phyloP scores from a whole-genome alignment of 2,113 vertebrate species.

The Corydoras sp. region DNA sequence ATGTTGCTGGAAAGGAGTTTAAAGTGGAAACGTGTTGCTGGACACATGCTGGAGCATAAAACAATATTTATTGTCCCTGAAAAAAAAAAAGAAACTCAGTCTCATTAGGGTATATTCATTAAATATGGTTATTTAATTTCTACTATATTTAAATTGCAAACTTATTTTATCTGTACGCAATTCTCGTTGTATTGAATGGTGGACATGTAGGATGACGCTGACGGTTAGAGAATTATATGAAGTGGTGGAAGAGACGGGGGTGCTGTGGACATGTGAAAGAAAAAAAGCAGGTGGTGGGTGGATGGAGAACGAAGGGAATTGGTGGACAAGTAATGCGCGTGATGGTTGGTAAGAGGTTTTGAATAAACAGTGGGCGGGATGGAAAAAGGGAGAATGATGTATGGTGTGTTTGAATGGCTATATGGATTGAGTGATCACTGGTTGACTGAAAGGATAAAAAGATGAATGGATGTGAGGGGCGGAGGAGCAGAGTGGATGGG shows the following conservation, averaged over 20 bases:
- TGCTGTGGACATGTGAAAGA: not conserved
- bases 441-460: slow-evolving; percentile 1
- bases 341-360: not conserved
- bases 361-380: not conserved
- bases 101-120: too few relatives aligned
- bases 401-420: slow-evolving; percentile 13
- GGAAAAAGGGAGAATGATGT: slow-evolving; percentile 8
- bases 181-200: too few relatives aligned
- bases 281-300: not conserved
- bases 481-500: not conserved
- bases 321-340: not conserved
- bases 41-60: too few relatives aligned
- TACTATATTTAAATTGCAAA: too few relatives aligned
- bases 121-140: too few relatives aligned
- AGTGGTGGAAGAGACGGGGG: not conserved
- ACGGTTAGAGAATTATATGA: not conserved
- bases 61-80: too few relatives aligned
- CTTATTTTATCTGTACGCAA: too few relatives aligned
- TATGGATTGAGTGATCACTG: not conserved
- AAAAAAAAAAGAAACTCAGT: too few relatives aligned
- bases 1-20: too few relatives aligned
- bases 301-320: not conserved
- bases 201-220: not conserved
- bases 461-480: slow-evolving; percentile 5
- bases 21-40: too few relatives aligned